Conservation (phyloP, 1,140 invertebrate species). For the Aporrectodea caliginosa region DNA sequence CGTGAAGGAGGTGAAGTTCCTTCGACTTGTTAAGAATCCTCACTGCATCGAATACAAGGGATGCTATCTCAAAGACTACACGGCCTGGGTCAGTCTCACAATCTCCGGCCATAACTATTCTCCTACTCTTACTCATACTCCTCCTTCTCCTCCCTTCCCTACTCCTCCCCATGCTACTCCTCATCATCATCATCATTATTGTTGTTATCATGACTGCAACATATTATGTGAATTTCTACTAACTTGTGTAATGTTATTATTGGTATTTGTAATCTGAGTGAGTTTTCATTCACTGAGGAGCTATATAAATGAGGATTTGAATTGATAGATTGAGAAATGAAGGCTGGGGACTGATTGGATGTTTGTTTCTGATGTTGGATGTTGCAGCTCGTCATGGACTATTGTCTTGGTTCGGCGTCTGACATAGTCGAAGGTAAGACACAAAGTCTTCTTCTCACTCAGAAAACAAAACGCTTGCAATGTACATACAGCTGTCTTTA, state of each 20-base stretch:
- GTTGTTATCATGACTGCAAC: background rate
- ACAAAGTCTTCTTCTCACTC: no score
- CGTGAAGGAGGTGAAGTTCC: conserved; percentile 95
- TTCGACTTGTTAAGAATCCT: conserved; percentile 87
- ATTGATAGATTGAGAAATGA: no score
- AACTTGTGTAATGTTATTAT: background rate
- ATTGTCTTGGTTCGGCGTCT: conserved; percentile 98
- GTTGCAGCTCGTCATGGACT: conserved; percentile 99
- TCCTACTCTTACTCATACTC: background rate
- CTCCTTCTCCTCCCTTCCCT: background rate
- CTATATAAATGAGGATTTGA: no score
- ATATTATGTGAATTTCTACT: background rate
- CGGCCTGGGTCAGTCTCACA: conserved; percentile 76
- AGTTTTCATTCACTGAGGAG: no score
- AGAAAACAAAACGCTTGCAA: no score
- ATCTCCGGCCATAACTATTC: background rate
- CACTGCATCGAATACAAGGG: conserved; percentile 99
- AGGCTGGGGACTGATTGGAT: no score
- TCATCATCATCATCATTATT: background rate
- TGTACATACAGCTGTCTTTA: no score
- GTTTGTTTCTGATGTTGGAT: no score
- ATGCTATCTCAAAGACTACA: conserved; percentile 94
- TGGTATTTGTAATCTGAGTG: background rate
- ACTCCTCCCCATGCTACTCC: background rate
- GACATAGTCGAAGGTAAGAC: conserved; percentile 84